Conservation (phyloP, 2,797 vertebrate genomes). For the Brachymystax lenok region DNA sequence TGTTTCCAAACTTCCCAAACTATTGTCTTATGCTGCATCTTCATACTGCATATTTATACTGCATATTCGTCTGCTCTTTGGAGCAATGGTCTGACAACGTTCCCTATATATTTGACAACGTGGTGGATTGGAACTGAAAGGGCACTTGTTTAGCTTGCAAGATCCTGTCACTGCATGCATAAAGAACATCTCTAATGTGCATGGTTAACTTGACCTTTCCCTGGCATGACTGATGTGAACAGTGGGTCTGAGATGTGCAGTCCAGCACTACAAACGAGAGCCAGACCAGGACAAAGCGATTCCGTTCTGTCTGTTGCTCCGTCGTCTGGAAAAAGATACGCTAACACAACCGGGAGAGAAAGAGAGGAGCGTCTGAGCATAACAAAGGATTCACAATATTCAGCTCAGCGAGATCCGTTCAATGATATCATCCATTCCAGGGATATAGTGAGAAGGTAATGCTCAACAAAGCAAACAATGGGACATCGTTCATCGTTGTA, state of each 20-base stretch:
- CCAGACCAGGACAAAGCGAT: not conserved
- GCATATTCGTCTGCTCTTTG: not conserved
- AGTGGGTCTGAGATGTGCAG: not conserved
- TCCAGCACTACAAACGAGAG: not conserved
- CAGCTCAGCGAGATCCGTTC: no score
- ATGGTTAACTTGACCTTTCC: not conserved
- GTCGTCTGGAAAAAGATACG: not conserved
- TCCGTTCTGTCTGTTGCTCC: not conserved
- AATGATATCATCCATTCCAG: no score
- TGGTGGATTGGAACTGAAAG: conserved; percentile 1
- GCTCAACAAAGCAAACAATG: not conserved
- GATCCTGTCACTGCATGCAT: not conserved
- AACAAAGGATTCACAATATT: no score
- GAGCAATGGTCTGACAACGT: not conserved
- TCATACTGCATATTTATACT: no score
- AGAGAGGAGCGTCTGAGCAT: no score
- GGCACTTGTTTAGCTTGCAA: not conserved
- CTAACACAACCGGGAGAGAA: no score
- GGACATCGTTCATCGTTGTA: not conserved
- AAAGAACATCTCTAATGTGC: not conserved
- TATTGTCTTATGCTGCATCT: no score
- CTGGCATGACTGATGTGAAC: not conserved
- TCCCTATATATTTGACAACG: not conserved
- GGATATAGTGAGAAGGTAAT: not conserved
- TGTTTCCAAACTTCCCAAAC: no score